Percentiles rank a stretch among this genome's conserved stretches.
These are phyloP conservation scores for Bilobella aurantiaca DNA, from an alignment of 1,140 invertebrate genomes.

Conservation along the genomic window DNA sequence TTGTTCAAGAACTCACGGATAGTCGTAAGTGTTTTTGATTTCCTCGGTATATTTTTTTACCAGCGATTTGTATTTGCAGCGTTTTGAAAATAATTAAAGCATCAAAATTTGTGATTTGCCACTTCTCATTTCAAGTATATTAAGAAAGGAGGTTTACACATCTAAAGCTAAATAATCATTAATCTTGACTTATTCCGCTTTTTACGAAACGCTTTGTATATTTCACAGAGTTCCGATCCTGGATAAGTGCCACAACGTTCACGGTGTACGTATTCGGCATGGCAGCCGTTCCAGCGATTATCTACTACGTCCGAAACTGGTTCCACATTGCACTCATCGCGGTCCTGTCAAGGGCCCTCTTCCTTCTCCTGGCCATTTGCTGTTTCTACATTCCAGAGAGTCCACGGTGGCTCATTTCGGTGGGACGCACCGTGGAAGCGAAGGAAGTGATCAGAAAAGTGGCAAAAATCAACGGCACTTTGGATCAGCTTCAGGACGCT, in stretches of 20 bases:
- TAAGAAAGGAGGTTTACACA: neutral
- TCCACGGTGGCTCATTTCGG: constrained; percentile 44
- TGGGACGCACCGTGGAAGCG: constrained; percentile 44
- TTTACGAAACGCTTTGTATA: neutral
- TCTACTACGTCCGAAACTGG: constrained; percentile 18
- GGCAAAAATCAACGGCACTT: constrained; percentile 15
- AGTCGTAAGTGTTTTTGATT: constrained; percentile 10
- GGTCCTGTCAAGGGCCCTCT: neutral
- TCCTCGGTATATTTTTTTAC: too few relatives aligned
- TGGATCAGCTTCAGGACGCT: neutral
- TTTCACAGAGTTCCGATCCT: constrained; percentile 24
- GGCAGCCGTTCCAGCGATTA: constrained; percentile 12
- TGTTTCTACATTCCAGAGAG: constrained; percentile 43
- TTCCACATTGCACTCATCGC: constrained; percentile 21
- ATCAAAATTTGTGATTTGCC: too few relatives aligned
- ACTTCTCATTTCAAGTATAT: too few relatives aligned
- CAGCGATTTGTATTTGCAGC: too few relatives aligned
- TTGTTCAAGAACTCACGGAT: constrained; percentile 20
- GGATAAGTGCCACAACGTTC: constrained; percentile 18
- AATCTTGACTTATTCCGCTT: too few relatives aligned
- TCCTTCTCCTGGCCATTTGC: neutral
- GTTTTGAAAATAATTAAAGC: too few relatives aligned
- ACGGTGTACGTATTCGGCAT: constrained; percentile 23
- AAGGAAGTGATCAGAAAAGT: constrained; percentile 36
- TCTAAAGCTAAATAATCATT: neutral